Conservation (phyloP, 2,888 invertebrate genomes). For the Dascillus cervinus region DNA sequence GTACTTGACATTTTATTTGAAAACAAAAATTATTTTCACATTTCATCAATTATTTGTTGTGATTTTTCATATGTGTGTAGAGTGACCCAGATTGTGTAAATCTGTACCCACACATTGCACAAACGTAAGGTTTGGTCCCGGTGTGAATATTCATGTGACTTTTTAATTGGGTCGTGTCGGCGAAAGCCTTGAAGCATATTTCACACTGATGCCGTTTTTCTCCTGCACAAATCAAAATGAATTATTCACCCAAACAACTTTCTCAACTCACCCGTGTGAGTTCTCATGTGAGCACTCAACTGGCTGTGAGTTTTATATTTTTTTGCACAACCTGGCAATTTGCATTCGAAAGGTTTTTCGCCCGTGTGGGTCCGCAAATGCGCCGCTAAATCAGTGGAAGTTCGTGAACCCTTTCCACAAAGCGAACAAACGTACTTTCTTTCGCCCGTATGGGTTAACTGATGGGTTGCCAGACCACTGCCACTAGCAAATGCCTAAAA, state of each 20-base stretch:
- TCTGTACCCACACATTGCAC: conserved; percentile 21
- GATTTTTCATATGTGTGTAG: conserved; percentile 24
- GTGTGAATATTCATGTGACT: conserved; percentile 25
- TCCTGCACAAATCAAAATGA: too few relatives aligned
- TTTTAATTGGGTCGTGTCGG: conserved; percentile 24
- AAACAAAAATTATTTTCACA: too few relatives aligned
- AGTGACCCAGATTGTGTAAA: conserved; percentile 27
- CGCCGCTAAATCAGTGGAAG: conserved; percentile 24
- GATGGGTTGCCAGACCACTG: conserved; percentile 25
- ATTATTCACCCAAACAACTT: conserved; percentile 1
- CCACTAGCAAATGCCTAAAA: conserved; percentile 25
- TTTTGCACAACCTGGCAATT: conserved; percentile 24
- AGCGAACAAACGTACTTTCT: conserved; percentile 24
- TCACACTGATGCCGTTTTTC: conserved; percentile 26
- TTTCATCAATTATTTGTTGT: too few relatives aligned
- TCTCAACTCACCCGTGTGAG: conserved; percentile 23
- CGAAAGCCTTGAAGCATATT: conserved; percentile 24
- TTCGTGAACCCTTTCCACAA: conserved; percentile 25
- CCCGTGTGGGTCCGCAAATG: conserved; percentile 27
- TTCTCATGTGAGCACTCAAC: conserved; percentile 23
- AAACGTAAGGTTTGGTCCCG: conserved; percentile 25
- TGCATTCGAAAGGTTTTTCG: conserved; percentile 27
- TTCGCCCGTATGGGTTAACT: conserved; percentile 26
- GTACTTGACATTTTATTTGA: too few relatives aligned
- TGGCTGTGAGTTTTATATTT: conserved; percentile 28